Conservation (phyloP, 2,888 invertebrate species). For the Neocrepidodera transversa region DNA sequence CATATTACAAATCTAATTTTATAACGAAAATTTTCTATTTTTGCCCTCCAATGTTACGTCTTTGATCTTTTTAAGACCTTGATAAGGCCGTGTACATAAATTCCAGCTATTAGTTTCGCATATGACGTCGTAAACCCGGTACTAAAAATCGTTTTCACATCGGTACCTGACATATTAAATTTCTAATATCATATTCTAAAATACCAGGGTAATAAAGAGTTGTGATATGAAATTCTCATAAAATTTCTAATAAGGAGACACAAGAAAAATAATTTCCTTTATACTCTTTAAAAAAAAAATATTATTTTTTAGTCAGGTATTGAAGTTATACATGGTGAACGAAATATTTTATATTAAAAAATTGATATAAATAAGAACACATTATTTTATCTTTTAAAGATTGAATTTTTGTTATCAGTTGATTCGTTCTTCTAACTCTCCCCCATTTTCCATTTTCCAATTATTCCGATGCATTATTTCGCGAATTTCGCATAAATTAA, state of each 20-base stretch:
- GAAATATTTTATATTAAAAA: too few species aligned
- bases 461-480: constrained; percentile 9
- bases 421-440: background rate
- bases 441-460: background rate
- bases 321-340: background rate
- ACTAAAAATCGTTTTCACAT: background rate
- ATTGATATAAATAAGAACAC: too few species aligned
- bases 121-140: background rate
- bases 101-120: background rate
- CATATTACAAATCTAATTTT: too few species aligned
- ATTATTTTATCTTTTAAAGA: too few species aligned
- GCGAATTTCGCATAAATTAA: constrained; percentile 22
- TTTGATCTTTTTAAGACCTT: too few species aligned
- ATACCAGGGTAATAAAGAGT: background rate
- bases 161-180: background rate
- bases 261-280: too few species aligned
- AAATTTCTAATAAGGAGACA: background rate
- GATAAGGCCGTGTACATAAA: too few species aligned
- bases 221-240: background rate
- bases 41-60: too few species aligned
- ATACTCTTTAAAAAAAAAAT: too few species aligned
- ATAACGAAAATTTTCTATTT: too few species aligned
- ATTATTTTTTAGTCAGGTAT: too few species aligned
- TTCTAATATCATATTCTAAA: background rate
- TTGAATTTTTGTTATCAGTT: too few species aligned